phyloP scores from a whole-genome alignment of 2,797 vertebrate species.

The Halcyon smyrnensis region DNA sequence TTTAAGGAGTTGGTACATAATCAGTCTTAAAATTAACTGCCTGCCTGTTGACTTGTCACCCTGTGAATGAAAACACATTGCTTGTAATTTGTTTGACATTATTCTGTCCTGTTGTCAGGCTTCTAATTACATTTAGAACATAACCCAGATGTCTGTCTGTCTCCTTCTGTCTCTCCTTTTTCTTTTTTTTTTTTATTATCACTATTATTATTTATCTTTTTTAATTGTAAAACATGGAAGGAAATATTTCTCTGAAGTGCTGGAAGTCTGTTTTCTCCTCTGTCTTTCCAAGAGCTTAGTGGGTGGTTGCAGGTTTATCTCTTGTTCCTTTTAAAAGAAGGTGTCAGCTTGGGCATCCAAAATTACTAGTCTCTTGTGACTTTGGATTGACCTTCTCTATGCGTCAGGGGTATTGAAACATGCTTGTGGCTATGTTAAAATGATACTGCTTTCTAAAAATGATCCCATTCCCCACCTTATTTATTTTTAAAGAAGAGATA shows the following conservation, averaged over 20 bases:
- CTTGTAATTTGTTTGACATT: constrained; percentile 73
- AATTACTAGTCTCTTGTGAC: background rate
- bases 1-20: constrained; percentile 61
- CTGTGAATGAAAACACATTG: constrained; percentile 73
- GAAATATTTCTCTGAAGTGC: background rate
- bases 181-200: background rate
- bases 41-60: constrained; percentile 74
- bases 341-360: background rate
- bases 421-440: background rate
- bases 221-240: background rate
- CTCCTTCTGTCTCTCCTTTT: constrained; percentile 9
- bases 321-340: background rate
- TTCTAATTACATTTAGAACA: constrained; percentile 72
- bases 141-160: constrained; percentile 71
- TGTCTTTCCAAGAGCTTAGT: background rate
- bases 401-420: background rate
- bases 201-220: constrained; percentile 11
- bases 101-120: constrained; percentile 69
- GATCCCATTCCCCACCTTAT: background rate
- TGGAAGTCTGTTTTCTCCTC: background rate
- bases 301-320: background rate
- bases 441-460: background rate
- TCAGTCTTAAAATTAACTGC: constrained; percentile 70
- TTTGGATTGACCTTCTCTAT: background rate
- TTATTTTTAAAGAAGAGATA: constrained; percentile 62